Evolutionary conservation across 1,140 invertebrate genomes (phyloP).

Genomic region (Brachystomella parvula): DNA sequence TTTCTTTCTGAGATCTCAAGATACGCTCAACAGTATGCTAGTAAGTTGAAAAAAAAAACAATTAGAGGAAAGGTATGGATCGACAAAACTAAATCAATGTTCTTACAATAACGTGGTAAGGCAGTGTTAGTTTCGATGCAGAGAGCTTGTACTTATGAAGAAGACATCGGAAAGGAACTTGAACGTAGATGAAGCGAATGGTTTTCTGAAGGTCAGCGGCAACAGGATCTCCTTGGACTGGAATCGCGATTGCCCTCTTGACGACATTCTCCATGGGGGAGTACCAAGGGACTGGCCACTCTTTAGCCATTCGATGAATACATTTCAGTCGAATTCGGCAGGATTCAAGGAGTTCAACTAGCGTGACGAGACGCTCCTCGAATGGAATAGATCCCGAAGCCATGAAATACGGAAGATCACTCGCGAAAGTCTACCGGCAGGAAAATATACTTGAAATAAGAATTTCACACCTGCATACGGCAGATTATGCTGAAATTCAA

Average conservation of each 20-base stretch:
- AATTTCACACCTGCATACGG: neutral
- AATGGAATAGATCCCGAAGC: conserved; percentile 24
- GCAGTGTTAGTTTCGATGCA: neutral
- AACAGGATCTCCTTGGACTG: neutral
- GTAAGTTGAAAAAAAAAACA: neutral
- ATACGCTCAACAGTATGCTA: conserved; percentile 19
- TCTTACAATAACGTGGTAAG: neutral
- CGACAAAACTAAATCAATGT: conserved; percentile 7
- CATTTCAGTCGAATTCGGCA: neutral
- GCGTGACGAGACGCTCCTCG: conserved; percentile 27
- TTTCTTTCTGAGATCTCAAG: conserved; percentile 11
- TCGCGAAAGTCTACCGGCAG: too few species aligned
- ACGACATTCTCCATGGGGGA: conserved; percentile 20
- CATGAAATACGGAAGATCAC: conserved; percentile 12
- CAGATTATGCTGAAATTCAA: conserved; percentile 7
- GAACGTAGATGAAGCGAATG: conserved; percentile 16
- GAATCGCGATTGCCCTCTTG: neutral
- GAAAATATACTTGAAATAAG: conserved; percentile 7
- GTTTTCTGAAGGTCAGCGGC: neutral
- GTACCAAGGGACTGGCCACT: conserved; percentile 35
- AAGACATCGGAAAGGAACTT: conserved; percentile 34
- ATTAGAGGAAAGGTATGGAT: neutral
- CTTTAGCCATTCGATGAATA: conserved; percentile 12
- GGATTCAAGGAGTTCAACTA: conserved; percentile 13
- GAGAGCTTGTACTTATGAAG: conserved; percentile 26